These are phyloP conservation scores for Diachasmimorpha longicaudata DNA, from an alignment of 1,140 invertebrate species.

Conservation along the genomic window DNA sequence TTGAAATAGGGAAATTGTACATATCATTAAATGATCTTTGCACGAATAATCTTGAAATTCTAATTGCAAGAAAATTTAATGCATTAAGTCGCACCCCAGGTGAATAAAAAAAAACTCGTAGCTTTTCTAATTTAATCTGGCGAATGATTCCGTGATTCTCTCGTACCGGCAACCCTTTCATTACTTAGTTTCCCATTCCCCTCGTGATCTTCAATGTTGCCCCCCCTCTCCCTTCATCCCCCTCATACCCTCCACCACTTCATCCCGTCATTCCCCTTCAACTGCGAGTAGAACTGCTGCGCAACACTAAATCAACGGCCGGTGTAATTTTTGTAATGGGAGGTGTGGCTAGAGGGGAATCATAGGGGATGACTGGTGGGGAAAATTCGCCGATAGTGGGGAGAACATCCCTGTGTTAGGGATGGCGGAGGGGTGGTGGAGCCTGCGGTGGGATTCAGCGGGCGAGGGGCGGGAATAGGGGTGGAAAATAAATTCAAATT, in stretches of 20 bases:
- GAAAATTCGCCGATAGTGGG: constrained; percentile 33
- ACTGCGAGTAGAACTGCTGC: constrained; percentile 42
- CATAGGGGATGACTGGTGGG: constrained; percentile 33
- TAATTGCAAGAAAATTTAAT: too few relatives aligned
- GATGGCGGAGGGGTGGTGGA: constrained; percentile 15
- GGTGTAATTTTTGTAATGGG: constrained; percentile 65
- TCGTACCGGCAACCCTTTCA: constrained; percentile 58
- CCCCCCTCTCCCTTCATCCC: constrained; percentile 30
- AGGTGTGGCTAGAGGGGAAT: constrained; percentile 55
- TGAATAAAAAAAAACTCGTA: constrained; percentile 36
- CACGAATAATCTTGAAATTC: too few relatives aligned
- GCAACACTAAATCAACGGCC: constrained; percentile 63
- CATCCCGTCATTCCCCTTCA: constrained; percentile 31
- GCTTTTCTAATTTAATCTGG: constrained; percentile 64
- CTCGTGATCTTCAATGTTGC: constrained; percentile 14
- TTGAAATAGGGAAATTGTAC: too few relatives aligned
- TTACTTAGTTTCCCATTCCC: constrained; percentile 55
- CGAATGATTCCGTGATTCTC: constrained; percentile 64
- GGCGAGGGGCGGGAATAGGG: constrained; percentile 11
- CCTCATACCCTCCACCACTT: constrained; percentile 28
- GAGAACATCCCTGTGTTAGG: constrained; percentile 23
- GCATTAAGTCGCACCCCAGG: too few relatives aligned
- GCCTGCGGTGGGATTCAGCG: neutral
- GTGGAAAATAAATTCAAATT: neutral
- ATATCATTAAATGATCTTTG: too few relatives aligned